Percentiles rank a stretch among this genome's conserved stretches.
Evolutionary conservation across 2,113 vertebrate species (phyloP).

Genomic region (Stomatorhinus ivindoensis): DNA sequence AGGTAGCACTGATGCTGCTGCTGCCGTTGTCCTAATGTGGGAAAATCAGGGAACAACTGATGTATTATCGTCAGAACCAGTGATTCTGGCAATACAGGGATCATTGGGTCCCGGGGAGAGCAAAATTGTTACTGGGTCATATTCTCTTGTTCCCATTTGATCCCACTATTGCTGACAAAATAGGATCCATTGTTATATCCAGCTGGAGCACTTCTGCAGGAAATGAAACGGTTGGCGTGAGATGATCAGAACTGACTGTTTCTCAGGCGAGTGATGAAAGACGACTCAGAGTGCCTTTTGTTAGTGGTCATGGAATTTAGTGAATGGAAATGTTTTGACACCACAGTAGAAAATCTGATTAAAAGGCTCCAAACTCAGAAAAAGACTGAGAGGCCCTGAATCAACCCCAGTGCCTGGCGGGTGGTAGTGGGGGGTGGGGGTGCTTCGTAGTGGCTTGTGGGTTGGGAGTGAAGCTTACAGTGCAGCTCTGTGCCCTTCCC

Average conservation of each 20-base stretch:
- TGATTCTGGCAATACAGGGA: neutral
- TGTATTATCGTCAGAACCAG: neutral
- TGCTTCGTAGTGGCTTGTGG: neutral
- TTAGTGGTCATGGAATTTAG: neutral
- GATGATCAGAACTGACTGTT: neutral
- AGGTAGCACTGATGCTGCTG: neutral
- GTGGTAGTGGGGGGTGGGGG: neutral
- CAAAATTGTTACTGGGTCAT: neutral
- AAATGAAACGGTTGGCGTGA: constrained; percentile 1
- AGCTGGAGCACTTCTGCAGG: neutral
- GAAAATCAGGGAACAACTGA: neutral
- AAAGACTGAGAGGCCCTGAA: neutral
- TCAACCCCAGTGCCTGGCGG: neutral
- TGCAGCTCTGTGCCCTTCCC: neutral
- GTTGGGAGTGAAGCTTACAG: neutral
- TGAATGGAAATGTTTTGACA: constrained; percentile 12
- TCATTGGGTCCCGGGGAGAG: neutral
- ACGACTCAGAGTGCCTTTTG: neutral
- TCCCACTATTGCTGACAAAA: constrained; percentile 1
- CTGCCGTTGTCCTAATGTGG: neutral
- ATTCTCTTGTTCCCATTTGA: neutral
- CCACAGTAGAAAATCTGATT: constrained; percentile 13
- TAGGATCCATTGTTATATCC: neutral
- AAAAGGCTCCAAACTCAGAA: neutral
- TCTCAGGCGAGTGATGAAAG: constrained; percentile 1